Conservation (phyloP, 2,113 vertebrate species). For the Sprattus sprattus region DNA sequence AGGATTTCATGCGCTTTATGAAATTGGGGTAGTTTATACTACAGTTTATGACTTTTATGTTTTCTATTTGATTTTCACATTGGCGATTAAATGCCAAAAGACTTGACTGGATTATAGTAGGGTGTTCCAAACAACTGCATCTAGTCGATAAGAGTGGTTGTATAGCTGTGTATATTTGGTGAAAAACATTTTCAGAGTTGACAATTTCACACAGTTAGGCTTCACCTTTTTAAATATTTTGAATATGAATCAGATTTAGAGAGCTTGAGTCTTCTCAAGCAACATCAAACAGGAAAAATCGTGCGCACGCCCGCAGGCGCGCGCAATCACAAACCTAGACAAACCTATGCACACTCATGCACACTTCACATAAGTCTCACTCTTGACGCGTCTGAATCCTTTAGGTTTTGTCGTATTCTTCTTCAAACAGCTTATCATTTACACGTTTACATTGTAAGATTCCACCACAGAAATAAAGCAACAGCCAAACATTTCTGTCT, state of each 20-base stretch:
- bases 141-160: background rate
- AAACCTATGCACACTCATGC: slow-evolving; percentile 2
- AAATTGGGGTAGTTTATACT: background rate
- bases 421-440: background rate
- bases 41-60: slow-evolving; percentile 8
- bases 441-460: background rate
- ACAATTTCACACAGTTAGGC: background rate
- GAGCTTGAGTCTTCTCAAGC: background rate
- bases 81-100: background rate
- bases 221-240: background rate
- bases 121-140: background rate
- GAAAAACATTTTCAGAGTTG: background rate
- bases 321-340: background rate
- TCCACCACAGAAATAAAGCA: background rate
- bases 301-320: background rate
- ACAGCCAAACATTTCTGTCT: background rate
- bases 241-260: background rate
- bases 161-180: background rate
- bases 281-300: background rate
- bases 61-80: background rate
- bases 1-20: background rate
- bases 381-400: background rate
- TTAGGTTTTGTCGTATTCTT: background rate
- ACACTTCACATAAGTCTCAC: background rate
- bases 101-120: slow-evolving; percentile 8